Evolutionary conservation across 2,113 vertebrate genomes (phyloP).

Genomic region (Cyrtonyx montezumae): DNA sequence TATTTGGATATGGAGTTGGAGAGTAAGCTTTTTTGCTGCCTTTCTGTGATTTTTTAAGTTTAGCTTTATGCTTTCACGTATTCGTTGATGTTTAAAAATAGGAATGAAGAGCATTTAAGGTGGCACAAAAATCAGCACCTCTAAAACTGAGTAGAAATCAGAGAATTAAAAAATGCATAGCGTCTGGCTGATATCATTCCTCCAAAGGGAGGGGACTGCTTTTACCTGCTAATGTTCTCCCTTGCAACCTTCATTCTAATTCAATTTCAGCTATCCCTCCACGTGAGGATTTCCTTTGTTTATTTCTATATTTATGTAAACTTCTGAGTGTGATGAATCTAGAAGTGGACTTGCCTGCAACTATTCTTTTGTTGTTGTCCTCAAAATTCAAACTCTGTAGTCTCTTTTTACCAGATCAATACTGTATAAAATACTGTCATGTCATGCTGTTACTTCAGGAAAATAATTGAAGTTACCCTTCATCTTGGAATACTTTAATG

Average conservation of each 20-base stretch:
- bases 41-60: fast-evolving
- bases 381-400: not conserved
- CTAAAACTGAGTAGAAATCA: not conserved
- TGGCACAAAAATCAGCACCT: not conserved
- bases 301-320: not conserved
- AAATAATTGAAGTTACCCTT: conserved; percentile 75
- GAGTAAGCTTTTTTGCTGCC: not conserved
- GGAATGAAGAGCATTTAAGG: not conserved
- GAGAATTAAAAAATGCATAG: not conserved
- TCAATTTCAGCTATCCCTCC: not conserved
- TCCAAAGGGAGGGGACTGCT: not conserved
- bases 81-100: not conserved
- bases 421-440: conserved; percentile 38
- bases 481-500: conserved; percentile 68
- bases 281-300: not conserved
- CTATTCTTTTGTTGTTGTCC: not conserved
- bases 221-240: not conserved
- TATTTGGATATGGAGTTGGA: not conserved
- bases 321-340: not conserved
- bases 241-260: not conserved
- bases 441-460: conserved; percentile 65
- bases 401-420: conserved; percentile 44
- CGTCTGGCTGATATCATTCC: not conserved
- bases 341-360: not conserved
- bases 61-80: not conserved